Evolutionary conservation across 2,888 invertebrate species (phyloP).

Genomic region (Netelia virgata): DNA sequence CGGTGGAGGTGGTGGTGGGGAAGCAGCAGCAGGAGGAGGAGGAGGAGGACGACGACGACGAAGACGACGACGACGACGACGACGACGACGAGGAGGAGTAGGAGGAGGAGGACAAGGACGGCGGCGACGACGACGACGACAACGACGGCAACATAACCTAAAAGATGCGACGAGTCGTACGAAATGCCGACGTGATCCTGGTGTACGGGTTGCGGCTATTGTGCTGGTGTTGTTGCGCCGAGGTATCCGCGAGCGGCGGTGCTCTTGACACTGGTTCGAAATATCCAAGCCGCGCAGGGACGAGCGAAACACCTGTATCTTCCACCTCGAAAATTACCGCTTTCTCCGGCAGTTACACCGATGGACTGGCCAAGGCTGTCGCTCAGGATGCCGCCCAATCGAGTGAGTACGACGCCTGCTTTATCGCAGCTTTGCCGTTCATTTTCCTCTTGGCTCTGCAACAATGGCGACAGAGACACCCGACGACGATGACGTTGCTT

Average conservation of each 20-base stretch:
- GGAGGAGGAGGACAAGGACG: not conserved
- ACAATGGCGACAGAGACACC: not conserved
- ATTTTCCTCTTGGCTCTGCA: not conserved
- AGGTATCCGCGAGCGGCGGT: constrained; percentile 81
- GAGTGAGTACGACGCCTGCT: constrained; percentile 78
- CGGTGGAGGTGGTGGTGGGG: too few species aligned
- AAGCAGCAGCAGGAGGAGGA: too few species aligned
- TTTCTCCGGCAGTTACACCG: constrained; percentile 84
- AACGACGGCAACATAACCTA: constrained; percentile 77
- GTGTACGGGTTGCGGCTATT: constrained; percentile 78
- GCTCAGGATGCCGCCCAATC: constrained; percentile 86
- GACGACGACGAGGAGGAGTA: not conserved
- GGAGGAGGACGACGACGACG: too few species aligned
- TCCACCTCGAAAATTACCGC: constrained; percentile 78
- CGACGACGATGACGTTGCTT: constrained; percentile 13
- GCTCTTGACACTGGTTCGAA: constrained; percentile 80
- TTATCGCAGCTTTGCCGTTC: not conserved
- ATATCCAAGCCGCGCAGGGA: not conserved
- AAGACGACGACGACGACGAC: not conserved
- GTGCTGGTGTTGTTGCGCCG: constrained; percentile 77
- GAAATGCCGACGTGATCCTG: constrained; percentile 79
- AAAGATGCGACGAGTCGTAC: constrained; percentile 81
- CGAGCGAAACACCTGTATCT: constrained; percentile 28
- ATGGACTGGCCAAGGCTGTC: constrained; percentile 87
- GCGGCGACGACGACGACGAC: constrained; percentile 17